These are phyloP conservation scores for Pituophis catenifer DNA, from an alignment of 2,113 vertebrate species.

Conservation along the genomic window DNA sequence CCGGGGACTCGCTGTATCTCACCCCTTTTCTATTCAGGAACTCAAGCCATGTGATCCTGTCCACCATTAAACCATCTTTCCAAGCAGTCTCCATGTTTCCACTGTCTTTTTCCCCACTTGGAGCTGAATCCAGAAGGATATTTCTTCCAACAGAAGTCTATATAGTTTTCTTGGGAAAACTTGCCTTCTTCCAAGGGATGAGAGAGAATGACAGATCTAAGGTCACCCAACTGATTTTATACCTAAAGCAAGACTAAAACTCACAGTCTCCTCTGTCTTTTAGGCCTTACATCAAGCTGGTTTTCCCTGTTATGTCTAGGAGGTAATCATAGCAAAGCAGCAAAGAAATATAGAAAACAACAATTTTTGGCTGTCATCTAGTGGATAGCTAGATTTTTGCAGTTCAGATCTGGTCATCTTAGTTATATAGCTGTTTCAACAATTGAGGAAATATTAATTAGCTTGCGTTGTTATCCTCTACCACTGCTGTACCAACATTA, in stretches of 20 bases:
- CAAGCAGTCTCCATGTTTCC: no score
- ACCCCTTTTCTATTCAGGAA: no score
- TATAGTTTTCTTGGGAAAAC: no score
- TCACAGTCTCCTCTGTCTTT: neutral
- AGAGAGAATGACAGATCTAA: neutral
- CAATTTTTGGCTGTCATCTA: neutral
- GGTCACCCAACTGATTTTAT: neutral
- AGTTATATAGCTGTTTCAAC: neutral
- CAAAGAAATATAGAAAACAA: neutral
- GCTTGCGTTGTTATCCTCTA: neutral
- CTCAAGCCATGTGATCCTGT: no score
- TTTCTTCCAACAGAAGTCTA: no score
- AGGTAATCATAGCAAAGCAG: neutral
- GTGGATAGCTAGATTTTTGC: neutral
- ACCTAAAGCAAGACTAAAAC: neutral
- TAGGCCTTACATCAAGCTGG: neutral
- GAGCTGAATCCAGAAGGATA: no score
- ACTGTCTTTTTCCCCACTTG: no score
- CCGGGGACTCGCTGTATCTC: no score
- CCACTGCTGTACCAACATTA: neutral
- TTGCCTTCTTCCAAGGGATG: neutral
- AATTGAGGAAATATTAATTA: neutral
- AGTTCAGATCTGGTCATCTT: neutral
- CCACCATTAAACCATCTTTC: no score
- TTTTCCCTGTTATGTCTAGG: no score